Conservation (phyloP, 1,140 invertebrate genomes). For the Lasioglossum albipes region DNA sequence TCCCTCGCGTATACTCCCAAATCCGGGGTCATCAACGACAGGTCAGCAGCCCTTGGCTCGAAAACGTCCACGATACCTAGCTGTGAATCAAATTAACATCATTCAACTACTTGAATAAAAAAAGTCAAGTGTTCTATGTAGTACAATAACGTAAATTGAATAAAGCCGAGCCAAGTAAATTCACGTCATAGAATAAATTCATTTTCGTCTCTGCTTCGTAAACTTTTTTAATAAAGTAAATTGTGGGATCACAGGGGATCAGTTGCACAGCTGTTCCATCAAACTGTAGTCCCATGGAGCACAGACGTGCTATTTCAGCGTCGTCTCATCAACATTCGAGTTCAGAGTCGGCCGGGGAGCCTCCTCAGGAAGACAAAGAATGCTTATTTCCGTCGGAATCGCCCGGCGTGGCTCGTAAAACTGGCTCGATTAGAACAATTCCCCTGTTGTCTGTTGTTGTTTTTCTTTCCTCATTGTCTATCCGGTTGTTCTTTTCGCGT, state of each 20-base stretch:
- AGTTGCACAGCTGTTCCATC: no score
- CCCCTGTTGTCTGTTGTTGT: neutral
- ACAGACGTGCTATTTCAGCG: no score
- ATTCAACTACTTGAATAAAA: neutral
- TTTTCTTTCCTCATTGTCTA: neutral
- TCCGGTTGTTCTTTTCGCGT: neutral
- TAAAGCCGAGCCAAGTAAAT: no score
- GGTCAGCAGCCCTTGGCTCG: conserved; percentile 87
- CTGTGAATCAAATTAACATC: conserved; percentile 75
- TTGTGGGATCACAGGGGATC: no score
- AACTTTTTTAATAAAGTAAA: no score
- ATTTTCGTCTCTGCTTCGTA: no score
- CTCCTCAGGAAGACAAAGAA: neutral
- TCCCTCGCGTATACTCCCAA: conserved; percentile 88
- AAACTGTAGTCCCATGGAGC: no score
- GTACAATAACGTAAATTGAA: no score
- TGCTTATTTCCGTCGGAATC: neutral
- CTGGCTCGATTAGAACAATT: conserved; percentile 27
- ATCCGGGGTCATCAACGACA: conserved; percentile 87
- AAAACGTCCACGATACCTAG: conserved; percentile 88
- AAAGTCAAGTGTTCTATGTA: no score
- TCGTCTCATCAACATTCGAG: no score
- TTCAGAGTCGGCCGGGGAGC: no score
- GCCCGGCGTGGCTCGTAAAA: neutral
- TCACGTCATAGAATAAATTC: no score